Conservation (phyloP, 1,140 invertebrate genomes). For the Philopotamus ludificatus region DNA sequence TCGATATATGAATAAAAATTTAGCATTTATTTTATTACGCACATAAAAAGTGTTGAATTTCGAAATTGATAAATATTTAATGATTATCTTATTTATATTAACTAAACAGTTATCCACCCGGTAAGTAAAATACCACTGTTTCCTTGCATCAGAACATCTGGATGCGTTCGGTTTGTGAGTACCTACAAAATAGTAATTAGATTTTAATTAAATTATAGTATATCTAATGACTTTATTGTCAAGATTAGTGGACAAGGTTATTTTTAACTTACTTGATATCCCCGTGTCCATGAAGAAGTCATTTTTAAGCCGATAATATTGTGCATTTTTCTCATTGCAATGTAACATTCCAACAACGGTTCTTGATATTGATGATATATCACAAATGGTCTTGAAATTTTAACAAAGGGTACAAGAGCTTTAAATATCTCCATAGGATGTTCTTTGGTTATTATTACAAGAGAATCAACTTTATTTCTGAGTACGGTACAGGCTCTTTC, state of each 20-base stretch:
- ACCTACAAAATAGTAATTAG: slow-evolving; percentile 47
- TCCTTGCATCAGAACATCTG: slow-evolving; percentile 53
- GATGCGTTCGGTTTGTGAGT: slow-evolving; percentile 53
- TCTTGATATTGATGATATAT: slow-evolving; percentile 78
- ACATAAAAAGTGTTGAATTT: too few species aligned
- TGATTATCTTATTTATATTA: too few species aligned
- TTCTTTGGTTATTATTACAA: slow-evolving; percentile 80
- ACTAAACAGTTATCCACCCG: slow-evolving; percentile 54
- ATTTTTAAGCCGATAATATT: slow-evolving; percentile 74
- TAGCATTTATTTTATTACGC: too few species aligned
- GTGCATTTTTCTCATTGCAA: slow-evolving; percentile 67
- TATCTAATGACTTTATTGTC: neutral
- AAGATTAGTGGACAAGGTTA: too few species aligned
- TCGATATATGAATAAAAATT: too few species aligned
- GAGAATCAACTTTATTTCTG: slow-evolving; percentile 67
- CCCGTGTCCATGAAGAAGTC: slow-evolving; percentile 82
- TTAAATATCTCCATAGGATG: slow-evolving; percentile 78
- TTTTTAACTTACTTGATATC: slow-evolving; percentile 84
- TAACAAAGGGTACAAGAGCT: slow-evolving; percentile 72
- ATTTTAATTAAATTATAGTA: neutral
- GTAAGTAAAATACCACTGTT: slow-evolving; percentile 52
- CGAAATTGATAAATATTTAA: too few species aligned
- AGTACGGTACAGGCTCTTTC: slow-evolving; percentile 61
- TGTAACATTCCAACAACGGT: slow-evolving; percentile 78
- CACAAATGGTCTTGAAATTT: slow-evolving; percentile 77